Evolutionary conservation across 1,140 invertebrate species (phyloP), one percentile per base, ranked within the genome.

Genomic region (Macrosteles quadrilineatus): DNA sequence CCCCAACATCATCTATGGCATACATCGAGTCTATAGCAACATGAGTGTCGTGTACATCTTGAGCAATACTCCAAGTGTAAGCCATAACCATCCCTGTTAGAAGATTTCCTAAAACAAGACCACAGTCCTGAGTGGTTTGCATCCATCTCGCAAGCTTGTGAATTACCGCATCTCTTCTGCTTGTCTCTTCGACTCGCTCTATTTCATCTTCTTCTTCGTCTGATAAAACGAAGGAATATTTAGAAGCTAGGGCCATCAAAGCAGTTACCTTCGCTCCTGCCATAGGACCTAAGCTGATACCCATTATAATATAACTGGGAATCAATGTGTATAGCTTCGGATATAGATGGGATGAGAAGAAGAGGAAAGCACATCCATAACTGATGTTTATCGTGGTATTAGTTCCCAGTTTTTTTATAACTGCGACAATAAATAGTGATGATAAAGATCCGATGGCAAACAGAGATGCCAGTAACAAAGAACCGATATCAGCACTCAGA

Each of bases 321-420:
- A 88, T 74, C 30, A 90, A 78, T 27, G 86, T 77, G 72, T 85
- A 87, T 67, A 87, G 79, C n/a, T 83, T 84, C 2, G 87, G 87
- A 75, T 86, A 88, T 0, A 88, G 73, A 71, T 89, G 87, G 3
- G 81, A 78, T 0, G 81, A 79, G 55, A 87, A 82, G 74, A 89
- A 89, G 17, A 87, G 69, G 1, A 77, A 79, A n/a, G 85, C 81
- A 1, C 81, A 76, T 1, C 83, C 25, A 71, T 87, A 86, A 23
- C 80, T 82, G 25, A 82, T 67, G 19, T 80, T 79, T 43, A 87
- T 77, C 14, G 83, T 78, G 1, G 83, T 77, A 27, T 84, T 85
- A 2, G 84, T 83, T 1, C 86, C 86, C 0, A 86, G 73, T 69
- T 81, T 83, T 2, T 85, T 83, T 0, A 87, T 80, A 27, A 88